Percentiles rank a stretch among this genome's conserved stretches.
Evolutionary conservation across 2,797 vertebrate species (phyloP).

Genomic region (Allobates femoralis): DNA sequence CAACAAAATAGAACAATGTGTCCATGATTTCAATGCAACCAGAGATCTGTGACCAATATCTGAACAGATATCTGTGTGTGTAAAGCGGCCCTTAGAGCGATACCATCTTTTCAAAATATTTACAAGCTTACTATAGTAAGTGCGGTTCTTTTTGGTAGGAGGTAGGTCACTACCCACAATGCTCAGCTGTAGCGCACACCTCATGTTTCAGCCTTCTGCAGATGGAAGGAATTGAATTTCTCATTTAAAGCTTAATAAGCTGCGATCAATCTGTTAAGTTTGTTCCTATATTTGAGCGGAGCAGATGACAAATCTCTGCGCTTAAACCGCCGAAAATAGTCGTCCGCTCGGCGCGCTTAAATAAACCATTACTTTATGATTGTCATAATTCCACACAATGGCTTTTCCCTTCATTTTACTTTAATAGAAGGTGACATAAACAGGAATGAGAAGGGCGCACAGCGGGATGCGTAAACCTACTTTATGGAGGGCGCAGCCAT

Average conservation of each 20-base stretch:
- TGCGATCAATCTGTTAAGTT: background rate
- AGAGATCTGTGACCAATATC: no score
- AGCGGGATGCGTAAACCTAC: background rate
- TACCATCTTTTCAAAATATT: background rate
- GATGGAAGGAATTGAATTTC: background rate
- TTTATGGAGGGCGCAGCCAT: background rate
- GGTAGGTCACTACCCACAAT: constrained; percentile 1
- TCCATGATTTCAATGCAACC: no score
- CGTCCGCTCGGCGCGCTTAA: constrained; percentile 16
- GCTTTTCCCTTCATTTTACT: constrained; percentile 39
- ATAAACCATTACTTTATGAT: constrained; percentile 52
- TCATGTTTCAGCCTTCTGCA: background rate
- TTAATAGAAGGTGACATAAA: constrained; percentile 50
- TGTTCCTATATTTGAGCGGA: background rate
- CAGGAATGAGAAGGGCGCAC: constrained; percentile 10
- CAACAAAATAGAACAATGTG: no score
- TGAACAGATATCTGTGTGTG: no score
- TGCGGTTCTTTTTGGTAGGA: background rate
- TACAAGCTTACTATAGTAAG: background rate
- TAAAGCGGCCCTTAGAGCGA: background rate
- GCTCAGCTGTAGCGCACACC: background rate
- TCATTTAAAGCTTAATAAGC: background rate
- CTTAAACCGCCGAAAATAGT: constrained; percentile 12
- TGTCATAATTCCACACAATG: constrained; percentile 37
- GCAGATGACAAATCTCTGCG: constrained; percentile 11